Evolutionary conservation across 2,888 invertebrate genomes (phyloP), one percentile per base, ranked within the genome.

Genomic region (Stomorhina lunata): DNA sequence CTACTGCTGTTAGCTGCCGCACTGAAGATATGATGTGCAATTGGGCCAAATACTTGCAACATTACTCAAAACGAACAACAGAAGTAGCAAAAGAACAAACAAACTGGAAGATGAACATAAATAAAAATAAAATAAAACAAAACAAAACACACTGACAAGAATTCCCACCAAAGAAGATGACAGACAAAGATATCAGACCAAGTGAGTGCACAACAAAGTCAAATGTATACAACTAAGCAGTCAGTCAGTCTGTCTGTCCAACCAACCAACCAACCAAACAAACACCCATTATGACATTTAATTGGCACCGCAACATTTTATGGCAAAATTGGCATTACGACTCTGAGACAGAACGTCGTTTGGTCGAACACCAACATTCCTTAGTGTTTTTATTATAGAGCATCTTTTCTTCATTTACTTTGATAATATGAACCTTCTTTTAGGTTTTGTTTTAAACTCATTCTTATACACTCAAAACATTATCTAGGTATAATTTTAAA

Each of bases 11-110:
- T n/a, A n/a, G n/a, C n/a, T n/a, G n/a, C n/a, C n/a, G n/a, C n/a
- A n/a, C n/a, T n/a, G n/a, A n/a, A n/a, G n/a, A 50, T 59, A 32
- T 43, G 69, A 66, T 72, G 57, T 71, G 75, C 82, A 82, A 82
- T 72, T 82, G 82, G 82, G 82, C 82, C 82, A 82, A 82, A 82
- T 82, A 71, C 66, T 82, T 82, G 77, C 79, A 75, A 79, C 79
- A 82, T 82, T 78, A 82, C 69, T 79, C 79, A 82, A 79, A 82
- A 82, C 29, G 55, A 40, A 61, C 25, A 77, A 34, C 29, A 55
- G 27, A 22, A 50, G 34, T 27, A 65, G 32, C 40, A 32, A 27
- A 37, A 57, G 17, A 9, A 29, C 10, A 37, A 29, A 22, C 40
- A n/a, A n/a, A n/a, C n/a, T 7, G 10, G 4, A 63, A 27, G 32